Evolutionary conservation across 2,888 invertebrate species (phyloP), one percentile per base, ranked within the genome.

Genomic region (Muscina levida): DNA sequence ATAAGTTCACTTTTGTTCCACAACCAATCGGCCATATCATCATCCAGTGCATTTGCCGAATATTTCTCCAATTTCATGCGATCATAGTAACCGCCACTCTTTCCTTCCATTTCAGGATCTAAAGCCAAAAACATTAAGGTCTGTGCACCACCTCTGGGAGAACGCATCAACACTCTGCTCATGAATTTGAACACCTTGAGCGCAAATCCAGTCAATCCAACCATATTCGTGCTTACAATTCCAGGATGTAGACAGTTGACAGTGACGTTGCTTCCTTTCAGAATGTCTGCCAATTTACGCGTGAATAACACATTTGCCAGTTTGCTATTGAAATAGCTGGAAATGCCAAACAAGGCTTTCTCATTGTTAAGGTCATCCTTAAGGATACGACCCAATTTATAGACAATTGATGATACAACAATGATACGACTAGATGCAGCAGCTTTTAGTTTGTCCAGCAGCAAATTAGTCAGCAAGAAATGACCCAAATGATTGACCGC

Each of bases 271-370:
- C 74, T 53, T 1, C 68, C 26, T 13, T 57, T 31, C 0, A 81
- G 46, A 0, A 74, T 17, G 10, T 75, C 53, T 0, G 74, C 53
- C 10, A 81, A n/a, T 42, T 81, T 77, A 0, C 74, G 93, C 0
- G 95, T 93, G 86, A 96, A 96, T 59, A 97, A 87, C 62, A 96
- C 88, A 87, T 96, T 96, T 0, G 96, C 95, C 72, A 95, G 89
- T 91, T 97, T 96, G 88, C 96, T 96, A 87, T 94, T 94, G 37
- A 91, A 90, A 86, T 97, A 97, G 0, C 95, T 95, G 67, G 92
- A 91, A 1, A 92, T 85, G 2, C 92, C 86, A 1, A 94, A 90
- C 85, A 96, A 97, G 0, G 91, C 88, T 72, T 92, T 91, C 84
- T 95, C 94, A 84, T 92, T 94, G 89, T 96, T 95, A 57, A 95